A percentile compares a stretch with the other conserved stretches of the same genome.
Evolutionary conservation across 64 coral and sea anemone genomes (phyloP).

Genomic region (Hydrozoanthus tunicans): DNA sequence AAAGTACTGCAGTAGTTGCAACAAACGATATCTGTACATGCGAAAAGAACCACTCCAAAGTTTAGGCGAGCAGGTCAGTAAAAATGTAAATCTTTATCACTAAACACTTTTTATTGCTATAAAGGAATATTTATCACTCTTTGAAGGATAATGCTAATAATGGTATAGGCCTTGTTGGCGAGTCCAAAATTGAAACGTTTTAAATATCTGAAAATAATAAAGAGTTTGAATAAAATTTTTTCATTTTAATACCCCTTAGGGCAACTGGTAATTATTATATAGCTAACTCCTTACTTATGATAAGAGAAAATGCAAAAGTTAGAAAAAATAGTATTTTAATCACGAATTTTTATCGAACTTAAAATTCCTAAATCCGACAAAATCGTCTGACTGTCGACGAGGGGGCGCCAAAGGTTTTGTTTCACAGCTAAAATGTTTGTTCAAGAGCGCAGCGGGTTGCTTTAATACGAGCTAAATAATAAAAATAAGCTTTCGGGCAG

Average conservation of each 20-base stretch:
- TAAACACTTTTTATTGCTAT: background rate
- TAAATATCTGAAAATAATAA: no score
- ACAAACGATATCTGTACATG: constrained; percentile 83
- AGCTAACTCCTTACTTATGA: background rate
- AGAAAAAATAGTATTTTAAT: background rate
- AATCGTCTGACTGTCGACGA: background rate
- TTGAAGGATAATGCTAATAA: background rate
- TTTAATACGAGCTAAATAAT: background rate
- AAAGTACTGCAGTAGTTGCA: constrained; percentile 82
- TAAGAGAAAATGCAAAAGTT: background rate
- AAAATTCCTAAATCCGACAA: background rate
- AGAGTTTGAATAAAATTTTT: no score
- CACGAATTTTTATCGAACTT: background rate
- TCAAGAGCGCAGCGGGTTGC: background rate
- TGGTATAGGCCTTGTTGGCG: no score
- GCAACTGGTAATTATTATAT: background rate
- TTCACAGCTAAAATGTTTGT: background rate
- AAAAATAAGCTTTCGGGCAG: background rate
- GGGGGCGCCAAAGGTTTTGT: constrained; percentile 4
- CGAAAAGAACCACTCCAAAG: constrained; percentile 86
- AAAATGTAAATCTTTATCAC: background rate
- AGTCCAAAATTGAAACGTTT: no score
- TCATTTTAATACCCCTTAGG: background rate
- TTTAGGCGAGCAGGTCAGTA: constrained; percentile 74
- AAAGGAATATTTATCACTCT: background rate